phyloP scores from a whole-genome alignment of 1,140 invertebrate genomes.

The Augochlora pura region DNA sequence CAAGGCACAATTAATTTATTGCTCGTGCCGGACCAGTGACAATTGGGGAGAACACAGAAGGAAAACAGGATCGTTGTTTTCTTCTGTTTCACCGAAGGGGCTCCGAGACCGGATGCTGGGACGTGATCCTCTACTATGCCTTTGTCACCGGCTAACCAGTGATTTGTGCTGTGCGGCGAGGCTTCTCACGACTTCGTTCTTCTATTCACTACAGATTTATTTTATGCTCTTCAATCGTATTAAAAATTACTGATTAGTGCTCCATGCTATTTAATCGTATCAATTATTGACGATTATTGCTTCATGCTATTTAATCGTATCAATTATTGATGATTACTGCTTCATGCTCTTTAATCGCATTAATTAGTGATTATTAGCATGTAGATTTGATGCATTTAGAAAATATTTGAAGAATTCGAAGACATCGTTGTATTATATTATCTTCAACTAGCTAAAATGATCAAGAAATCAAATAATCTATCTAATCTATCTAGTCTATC shows the following conservation, averaged over 20 bases:
- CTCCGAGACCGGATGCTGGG: slow-evolving; percentile 30
- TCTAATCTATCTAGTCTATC: no score
- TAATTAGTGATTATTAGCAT: no score
- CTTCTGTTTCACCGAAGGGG: slow-evolving; percentile 31
- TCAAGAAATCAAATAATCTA: no score
- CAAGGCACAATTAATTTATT: slow-evolving; percentile 70
- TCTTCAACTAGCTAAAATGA: no score
- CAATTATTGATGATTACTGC: no score
- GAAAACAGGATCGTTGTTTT: slow-evolving; percentile 61
- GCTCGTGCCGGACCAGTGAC: slow-evolving; percentile 64
- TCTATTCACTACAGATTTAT: background rate
- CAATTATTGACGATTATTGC: no score
- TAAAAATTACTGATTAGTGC: background rate
- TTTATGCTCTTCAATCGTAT: background rate
- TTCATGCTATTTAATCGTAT: no score
- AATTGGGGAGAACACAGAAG: slow-evolving; percentile 44
- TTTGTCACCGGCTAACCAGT: slow-evolving; percentile 16
- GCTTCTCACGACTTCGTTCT: background rate
- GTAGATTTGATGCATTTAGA: no score
- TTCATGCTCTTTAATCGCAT: no score
- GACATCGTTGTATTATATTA: no score
- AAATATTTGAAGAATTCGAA: no score
- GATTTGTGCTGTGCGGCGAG: background rate
- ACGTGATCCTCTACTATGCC: slow-evolving; percentile 8
- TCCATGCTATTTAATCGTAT: no score